Percentiles rank a stretch among this genome's conserved stretches.
Conservation (phyloP, 2,888 invertebrate species). For the Choristoneura rosaceana region DNA sequence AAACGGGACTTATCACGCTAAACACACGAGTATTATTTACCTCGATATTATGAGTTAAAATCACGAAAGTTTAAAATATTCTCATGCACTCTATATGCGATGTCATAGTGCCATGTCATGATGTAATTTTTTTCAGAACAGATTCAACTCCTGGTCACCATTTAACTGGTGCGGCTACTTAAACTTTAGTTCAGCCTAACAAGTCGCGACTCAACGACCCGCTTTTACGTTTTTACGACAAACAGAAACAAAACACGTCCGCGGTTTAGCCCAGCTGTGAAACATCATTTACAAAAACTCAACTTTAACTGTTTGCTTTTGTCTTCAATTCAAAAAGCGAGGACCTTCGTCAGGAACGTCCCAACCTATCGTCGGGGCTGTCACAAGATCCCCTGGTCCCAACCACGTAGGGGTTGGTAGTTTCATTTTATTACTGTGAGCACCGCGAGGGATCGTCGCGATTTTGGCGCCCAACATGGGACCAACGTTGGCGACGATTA, state of each 20-base stretch:
- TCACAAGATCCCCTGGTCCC: constrained; percentile 57
- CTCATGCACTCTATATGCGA: too few relatives aligned
- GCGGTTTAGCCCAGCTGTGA: constrained; percentile 31
- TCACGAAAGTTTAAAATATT: too few relatives aligned
- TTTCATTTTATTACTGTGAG: constrained; percentile 65
- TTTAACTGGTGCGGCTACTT: neutral
- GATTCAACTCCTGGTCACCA: too few relatives aligned
- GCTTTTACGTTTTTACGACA: constrained; percentile 9
- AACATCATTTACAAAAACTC: constrained; percentile 37
- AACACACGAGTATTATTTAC: too few relatives aligned
- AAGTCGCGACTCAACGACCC: neutral
- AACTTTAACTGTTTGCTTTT: constrained; percentile 43
- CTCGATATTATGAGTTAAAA: too few relatives aligned
- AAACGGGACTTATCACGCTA: too few relatives aligned
- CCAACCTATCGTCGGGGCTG: constrained; percentile 57
- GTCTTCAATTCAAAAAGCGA: constrained; percentile 57
- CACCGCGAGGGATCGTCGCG: constrained; percentile 50
- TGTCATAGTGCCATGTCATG: too few relatives aligned
- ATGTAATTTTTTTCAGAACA: too few relatives aligned
- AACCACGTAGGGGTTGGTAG: constrained; percentile 57
- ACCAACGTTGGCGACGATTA: constrained; percentile 46
- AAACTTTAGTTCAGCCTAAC: neutral
- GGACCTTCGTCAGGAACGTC: constrained; percentile 60
- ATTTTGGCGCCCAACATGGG: constrained; percentile 56
- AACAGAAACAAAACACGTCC: constrained; percentile 7